Base-by-base conservation (phyloP, 2,797 vertebrate genomes). In the Cyprinella venusta region DNA sequence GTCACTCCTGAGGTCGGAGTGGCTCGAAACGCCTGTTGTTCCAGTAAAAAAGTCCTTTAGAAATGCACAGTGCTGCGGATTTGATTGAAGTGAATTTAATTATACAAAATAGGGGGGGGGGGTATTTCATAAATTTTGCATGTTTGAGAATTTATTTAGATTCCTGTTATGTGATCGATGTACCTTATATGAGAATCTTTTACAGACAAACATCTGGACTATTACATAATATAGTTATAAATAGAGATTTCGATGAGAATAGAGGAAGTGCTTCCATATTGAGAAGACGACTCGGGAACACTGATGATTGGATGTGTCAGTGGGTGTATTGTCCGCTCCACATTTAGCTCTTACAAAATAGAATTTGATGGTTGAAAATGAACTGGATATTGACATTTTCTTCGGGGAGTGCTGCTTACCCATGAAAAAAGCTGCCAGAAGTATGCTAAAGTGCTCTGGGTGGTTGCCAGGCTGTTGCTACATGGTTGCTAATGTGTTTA, bases 221-320 rank as follows among this genome's bases (percentile, higher is more conserved):
- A 18, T 36, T 48, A 54, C 26, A 6, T 40, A 42, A 75, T 26
- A 19, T 36, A 54, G 50, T 75, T 84, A 52, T 69, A 52, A 45
- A 65, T 13, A 24, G 77, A 76, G 50, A 79, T 74, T 79, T 52
- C 1, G 7, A 45, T 24, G 52, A 77, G 19, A 42, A 59, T 52
- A 40, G n/a, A 50, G 33, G 26, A 68, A 79, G 64, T 45, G 36
- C 40, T 67, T 1, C 33, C 68, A 30, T 45, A 12, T 21, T 59
- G 15, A 59, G n/a, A 48, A n/a, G n/a, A 78, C 63, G 84, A 87
- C 40, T 79, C 78, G 48, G 81, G 52, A 50, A 54, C 52, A 63
- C n/a, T 52, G 36, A 48, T 54, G 21, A 52, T 26, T 71, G 21
- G n/a, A 48, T 38, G 56, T 56, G 52, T 77, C 61, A 15, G 40